Evolutionary conservation across 2,888 invertebrate species (phyloP).

Genomic region (Drosophila limbata): DNA sequence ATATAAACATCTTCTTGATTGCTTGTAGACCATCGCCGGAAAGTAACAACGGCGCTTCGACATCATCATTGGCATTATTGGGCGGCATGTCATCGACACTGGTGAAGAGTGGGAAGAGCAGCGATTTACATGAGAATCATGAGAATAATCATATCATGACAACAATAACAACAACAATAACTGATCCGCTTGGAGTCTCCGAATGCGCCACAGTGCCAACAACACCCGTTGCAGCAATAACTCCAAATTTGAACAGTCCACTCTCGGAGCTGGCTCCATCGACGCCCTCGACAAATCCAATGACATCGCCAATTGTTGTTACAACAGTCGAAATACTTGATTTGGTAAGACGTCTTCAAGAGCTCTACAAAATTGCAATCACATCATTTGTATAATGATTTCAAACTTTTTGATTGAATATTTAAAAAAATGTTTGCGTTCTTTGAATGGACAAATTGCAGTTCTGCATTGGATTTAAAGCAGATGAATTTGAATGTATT

Average conservation of each 20-base stretch:
- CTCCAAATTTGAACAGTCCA: conserved; percentile 51
- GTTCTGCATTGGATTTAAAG: neutral
- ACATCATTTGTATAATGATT: neutral
- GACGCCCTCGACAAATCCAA: conserved; percentile 61
- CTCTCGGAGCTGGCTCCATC: conserved; percentile 62
- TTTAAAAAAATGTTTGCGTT: neutral
- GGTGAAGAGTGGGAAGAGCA: conserved; percentile 34
- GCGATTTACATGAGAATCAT: conserved; percentile 15
- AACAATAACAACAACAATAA: conserved; percentile 6
- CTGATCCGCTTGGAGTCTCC: conserved; percentile 37
- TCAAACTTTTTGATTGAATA: neutral
- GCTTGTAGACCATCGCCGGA: conserved; percentile 46
- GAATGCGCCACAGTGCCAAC: conserved; percentile 56
- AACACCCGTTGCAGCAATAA: conserved; percentile 51
- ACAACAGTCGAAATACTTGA: conserved; percentile 66
- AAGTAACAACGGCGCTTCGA: conserved; percentile 41
- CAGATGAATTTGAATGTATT: neutral
- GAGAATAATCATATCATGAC: conserved; percentile 20
- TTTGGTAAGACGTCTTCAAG: conserved; percentile 40
- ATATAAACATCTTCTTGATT: neutral
- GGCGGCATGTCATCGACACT: conserved; percentile 61
- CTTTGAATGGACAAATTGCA: neutral
- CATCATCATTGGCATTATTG: conserved; percentile 55
- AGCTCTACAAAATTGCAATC: too few species aligned
- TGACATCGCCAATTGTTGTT: conserved; percentile 67